Evolutionary conservation across 2,888 invertebrate genomes (phyloP), one percentile per base, ranked within the genome.

Genomic region (Dilophus febrilis): DNA sequence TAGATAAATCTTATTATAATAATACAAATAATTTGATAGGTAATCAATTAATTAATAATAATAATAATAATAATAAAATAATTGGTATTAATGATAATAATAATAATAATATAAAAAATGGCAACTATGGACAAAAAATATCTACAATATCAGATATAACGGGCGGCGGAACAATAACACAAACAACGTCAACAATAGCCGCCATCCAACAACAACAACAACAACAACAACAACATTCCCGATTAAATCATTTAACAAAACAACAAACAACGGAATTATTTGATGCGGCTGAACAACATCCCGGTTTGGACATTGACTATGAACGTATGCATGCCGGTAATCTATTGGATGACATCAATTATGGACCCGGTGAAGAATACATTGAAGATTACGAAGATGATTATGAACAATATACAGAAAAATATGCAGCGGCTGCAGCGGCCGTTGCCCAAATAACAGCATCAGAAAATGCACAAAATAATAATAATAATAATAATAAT

Each of bases 1-100:
- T 46, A 42, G 45, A 46, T 6, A 45, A 46, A 19, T 44, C 44
- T 38, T 43, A 42, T n/a, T 41, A 46, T 34, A 45, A 47, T 38
- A 46, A 45, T 4, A 45, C 45, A 17, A 45, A n/a, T n/a, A n/a
- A n/a, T n/a, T n/a, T n/a, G n/a, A n/a, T n/a, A n/a, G n/a, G n/a
- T n/a, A 31, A 33, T 33, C 17, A 38, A 4, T 16, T 30, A 37
- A 30, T 17, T 13, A 35, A 35, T 19, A 35, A 35, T 19, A 35
- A 13, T 19, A 17, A 10, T 7, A 13, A 17, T 11, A 33, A 18
- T 22, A 22, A 22, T 22, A 22, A 22, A 22, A 22, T 22, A 6
- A 22, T 22, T n/a, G n/a, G n/a, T n/a, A n/a, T n/a, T n/a, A n/a
- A n/a, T n/a, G n/a, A n/a, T n/a, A n/a, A n/a, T n/a, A n/a, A n/a